These are phyloP conservation scores for Bubalus kerabau DNA, from an alignment of 2,113 vertebrate species.

Conservation along the genomic window DNA sequence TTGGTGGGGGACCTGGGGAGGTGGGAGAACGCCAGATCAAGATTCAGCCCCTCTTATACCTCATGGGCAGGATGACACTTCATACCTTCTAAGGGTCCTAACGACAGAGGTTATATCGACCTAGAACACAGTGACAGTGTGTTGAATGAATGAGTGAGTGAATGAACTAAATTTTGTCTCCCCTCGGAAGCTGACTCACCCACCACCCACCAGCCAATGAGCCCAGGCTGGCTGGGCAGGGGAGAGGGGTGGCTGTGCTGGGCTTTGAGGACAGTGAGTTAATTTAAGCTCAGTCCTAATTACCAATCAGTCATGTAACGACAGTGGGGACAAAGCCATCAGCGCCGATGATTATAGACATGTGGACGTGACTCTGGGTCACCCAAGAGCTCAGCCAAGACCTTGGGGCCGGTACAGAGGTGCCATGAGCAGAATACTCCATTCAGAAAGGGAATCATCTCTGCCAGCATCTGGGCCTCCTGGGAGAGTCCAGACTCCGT, in stretches of 20 bases:
- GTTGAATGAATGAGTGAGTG: neutral
- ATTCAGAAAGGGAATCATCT: accelerated
- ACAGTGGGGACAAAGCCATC: accelerated
- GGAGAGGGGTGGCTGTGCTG: neutral
- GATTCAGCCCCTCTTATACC: neutral
- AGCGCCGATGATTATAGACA: accelerated
- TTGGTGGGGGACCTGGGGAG: too few species aligned
- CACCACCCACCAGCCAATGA: neutral
- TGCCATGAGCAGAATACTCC: accelerated
- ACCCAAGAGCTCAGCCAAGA: neutral
- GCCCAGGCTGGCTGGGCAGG: neutral
- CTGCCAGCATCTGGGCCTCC: neutral
- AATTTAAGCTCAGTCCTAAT: neutral
- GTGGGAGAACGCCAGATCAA: neutral
- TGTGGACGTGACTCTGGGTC: accelerated
- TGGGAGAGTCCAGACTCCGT: accelerated
- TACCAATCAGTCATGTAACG: neutral
- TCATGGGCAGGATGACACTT: too few species aligned
- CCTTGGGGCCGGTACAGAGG: accelerated
- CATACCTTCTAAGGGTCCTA: neutral
- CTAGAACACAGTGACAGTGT: neutral
- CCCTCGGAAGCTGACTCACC: neutral
- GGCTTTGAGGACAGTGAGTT: neutral
- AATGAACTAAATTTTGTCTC: too few species aligned
- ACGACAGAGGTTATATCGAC: accelerated